Percentiles rank a stretch among this genome's conserved stretches.
These are phyloP conservation scores for Enteromius argenteus DNA, from an alignment of 2,797 vertebrate genomes.

Conservation along the genomic window DNA sequence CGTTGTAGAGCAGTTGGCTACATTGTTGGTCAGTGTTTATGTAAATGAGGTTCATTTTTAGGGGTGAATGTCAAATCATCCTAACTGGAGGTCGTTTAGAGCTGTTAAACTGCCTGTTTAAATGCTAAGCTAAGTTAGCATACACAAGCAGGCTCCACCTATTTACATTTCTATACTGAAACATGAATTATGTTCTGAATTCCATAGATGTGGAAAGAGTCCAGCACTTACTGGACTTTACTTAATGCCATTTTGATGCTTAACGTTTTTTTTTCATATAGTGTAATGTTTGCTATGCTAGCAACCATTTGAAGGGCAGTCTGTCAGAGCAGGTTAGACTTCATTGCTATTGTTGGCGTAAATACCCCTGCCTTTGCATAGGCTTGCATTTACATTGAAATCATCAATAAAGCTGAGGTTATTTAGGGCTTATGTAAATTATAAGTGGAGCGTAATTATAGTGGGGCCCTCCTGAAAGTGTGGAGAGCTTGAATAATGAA, in stretches of 20 bases:
- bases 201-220: not conserved
- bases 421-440: slow-evolving; percentile 44
- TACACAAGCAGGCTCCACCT: not conserved
- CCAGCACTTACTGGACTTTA: not conserved
- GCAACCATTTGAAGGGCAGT: slow-evolving; percentile 1
- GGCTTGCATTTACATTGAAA: slow-evolving; percentile 21
- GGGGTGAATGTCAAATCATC: not conserved
- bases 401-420: slow-evolving; percentile 42
- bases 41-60: not conserved
- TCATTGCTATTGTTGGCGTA: not conserved
- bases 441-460: slow-evolving; percentile 32
- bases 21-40: not conserved
- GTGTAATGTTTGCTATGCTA: slow-evolving; percentile 9
- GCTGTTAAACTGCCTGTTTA: not conserved
- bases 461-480: slow-evolving; percentile 25
- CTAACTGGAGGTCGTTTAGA: not conserved
- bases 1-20: not conserved
- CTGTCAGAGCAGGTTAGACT: slow-evolving; percentile 34
- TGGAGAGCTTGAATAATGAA: slow-evolving; percentile 46
- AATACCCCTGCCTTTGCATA: not conserved
- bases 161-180: not conserved
- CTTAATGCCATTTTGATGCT: not conserved
- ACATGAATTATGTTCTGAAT: not conserved
- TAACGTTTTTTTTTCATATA: not conserved
- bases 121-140: not conserved